These are phyloP conservation scores for Tragulus kanchil DNA, from an alignment of 2,113 vertebrate genomes.

Conservation along the genomic window DNA sequence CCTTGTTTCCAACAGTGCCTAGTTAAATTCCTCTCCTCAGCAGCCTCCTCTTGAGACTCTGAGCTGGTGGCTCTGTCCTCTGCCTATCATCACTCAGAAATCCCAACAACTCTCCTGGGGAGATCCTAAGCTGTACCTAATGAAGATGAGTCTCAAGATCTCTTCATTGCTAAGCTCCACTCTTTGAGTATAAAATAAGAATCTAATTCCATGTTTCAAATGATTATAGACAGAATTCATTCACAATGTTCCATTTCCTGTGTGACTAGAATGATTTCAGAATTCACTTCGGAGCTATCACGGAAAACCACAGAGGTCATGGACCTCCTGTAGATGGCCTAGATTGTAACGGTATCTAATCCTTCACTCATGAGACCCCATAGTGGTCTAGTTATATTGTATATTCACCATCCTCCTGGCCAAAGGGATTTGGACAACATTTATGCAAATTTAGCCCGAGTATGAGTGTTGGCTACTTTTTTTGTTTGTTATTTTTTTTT, in stretches of 20 bases:
- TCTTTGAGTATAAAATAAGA: not conserved
- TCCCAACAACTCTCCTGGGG: not conserved
- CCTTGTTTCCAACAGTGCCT: no score
- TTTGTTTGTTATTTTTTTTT: no score
- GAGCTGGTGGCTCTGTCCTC: not conserved
- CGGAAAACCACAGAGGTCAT: not conserved
- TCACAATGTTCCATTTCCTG: not conserved
- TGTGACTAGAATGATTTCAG: not conserved
- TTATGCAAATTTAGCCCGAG: not conserved
- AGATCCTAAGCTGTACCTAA: not conserved
- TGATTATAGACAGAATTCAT: not conserved
- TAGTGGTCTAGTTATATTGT: not conserved
- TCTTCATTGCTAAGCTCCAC: not conserved
- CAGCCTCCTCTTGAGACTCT: not conserved
- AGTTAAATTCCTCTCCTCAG: not conserved
- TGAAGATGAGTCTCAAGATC: not conserved
- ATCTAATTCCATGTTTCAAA: not conserved
- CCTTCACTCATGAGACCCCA: not conserved
- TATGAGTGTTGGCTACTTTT: not conserved
- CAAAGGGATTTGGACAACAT: slow-evolving; percentile 7
- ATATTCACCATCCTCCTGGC: not conserved
- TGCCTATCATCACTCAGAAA: not conserved
- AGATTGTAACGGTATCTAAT: not conserved
- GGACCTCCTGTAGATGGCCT: not conserved
- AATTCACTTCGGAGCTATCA: not conserved